Percentiles rank a stretch among this genome's conserved stretches.
phyloP scores from a whole-genome alignment of 2,797 vertebrate genomes.

The Sylvilagus floridanus region DNA sequence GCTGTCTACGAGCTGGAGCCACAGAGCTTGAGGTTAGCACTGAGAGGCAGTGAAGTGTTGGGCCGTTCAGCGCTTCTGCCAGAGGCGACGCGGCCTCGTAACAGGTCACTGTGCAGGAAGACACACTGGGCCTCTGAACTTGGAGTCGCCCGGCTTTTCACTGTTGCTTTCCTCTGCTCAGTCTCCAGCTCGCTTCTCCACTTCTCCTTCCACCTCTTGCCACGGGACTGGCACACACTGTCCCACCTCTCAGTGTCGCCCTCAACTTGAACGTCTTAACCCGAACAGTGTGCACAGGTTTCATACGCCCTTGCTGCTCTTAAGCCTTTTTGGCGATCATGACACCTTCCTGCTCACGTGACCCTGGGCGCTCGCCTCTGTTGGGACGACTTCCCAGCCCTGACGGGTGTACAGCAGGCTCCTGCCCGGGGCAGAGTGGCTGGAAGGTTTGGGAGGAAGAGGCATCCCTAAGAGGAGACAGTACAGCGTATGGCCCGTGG shows the following conservation, averaged over 20 bases:
- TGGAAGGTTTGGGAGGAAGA: background rate
- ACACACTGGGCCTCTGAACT: background rate
- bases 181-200: background rate
- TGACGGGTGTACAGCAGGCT: background rate
- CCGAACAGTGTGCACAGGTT: background rate
- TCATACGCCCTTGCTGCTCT: background rate
- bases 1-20: slow-evolving; percentile 65
- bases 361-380: background rate
- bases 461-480: background rate
- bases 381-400: background rate
- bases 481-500: background rate
- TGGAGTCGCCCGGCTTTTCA: background rate
- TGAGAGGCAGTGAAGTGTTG: slow-evolving; percentile 34
- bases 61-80: slow-evolving; percentile 8
- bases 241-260: background rate
- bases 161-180: background rate
- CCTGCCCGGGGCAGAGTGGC: background rate
- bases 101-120: slow-evolving; percentile 12
- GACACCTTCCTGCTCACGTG: background rate
- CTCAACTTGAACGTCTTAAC: slow-evolving; percentile 34
- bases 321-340: background rate
- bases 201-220: slow-evolving; percentile 44
- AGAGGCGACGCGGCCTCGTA: background rate
- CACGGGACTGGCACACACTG: background rate
- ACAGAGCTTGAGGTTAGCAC: slow-evolving; percentile 61